Evolutionary conservation across 92 coral and sea anemone genomes (phyloP).

Genomic region (Epizoanthus illoricatus): DNA sequence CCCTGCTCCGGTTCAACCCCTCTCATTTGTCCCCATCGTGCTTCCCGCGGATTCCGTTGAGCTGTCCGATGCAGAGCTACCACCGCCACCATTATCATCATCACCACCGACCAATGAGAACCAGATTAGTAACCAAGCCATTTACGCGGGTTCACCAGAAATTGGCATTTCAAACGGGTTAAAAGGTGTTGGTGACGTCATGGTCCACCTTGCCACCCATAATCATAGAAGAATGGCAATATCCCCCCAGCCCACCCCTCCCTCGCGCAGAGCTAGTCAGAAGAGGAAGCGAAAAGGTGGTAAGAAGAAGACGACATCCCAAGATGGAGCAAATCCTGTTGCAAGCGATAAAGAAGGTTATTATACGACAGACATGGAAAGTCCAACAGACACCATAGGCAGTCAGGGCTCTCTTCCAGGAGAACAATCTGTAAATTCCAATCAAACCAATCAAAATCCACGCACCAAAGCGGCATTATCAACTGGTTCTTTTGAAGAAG

Average conservation of each 20-base stretch:
- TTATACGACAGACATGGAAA: constrained; percentile 77
- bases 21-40: not conserved
- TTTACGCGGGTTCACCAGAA: constrained; percentile 9
- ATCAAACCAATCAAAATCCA: constrained; percentile 7
- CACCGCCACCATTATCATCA: constrained; percentile 45
- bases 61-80: constrained; percentile 46
- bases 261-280: constrained; percentile 58
- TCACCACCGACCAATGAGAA: constrained; percentile 52
- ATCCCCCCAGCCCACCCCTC: constrained; percentile 81
- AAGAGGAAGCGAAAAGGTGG: constrained; percentile 57
- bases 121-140: not conserved
- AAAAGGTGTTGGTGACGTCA: constrained; percentile 79
- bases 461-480: constrained; percentile 16
- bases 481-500: constrained; percentile 2
- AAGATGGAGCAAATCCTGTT: constrained; percentile 50
- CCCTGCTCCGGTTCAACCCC: not conserved
- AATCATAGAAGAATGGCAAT: constrained; percentile 94
- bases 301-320: constrained; percentile 25
- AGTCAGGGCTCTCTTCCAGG: constrained; percentile 8
- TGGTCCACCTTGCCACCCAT: constrained; percentile 85
- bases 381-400: constrained; percentile 49
- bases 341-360: constrained; percentile 62
- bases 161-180: constrained; percentile 80
- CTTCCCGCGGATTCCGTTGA: constrained; percentile 12
- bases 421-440: constrained; percentile 33